Conservation (phyloP, 2,797 vertebrate genomes). For the Carcharodon carcharias region DNA sequence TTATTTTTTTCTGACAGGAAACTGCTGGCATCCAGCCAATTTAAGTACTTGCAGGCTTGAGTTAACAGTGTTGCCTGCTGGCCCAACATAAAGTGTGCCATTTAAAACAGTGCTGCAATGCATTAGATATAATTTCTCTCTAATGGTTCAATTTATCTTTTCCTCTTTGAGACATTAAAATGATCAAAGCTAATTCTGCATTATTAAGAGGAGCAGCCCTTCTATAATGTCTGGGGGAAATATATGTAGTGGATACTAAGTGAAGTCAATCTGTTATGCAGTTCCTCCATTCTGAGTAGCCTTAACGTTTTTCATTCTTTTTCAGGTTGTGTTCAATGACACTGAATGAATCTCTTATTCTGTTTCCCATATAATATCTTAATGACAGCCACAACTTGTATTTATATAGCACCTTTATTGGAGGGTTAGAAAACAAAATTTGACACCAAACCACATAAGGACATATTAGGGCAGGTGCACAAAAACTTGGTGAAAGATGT, state of each 20-base stretch:
- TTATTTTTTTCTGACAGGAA: neutral
- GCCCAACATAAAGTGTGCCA: neutral
- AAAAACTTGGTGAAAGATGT: neutral
- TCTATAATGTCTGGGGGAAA: neutral
- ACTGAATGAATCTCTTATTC: neutral
- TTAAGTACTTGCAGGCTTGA: neutral
- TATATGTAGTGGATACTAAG: neutral
- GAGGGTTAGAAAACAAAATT: neutral
- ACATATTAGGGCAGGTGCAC: neutral
- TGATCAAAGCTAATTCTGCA: neutral
- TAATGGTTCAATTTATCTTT: conserved; percentile 29
- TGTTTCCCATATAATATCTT: neutral
- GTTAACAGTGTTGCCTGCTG: neutral
- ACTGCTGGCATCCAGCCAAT: neutral
- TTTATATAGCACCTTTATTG: neutral
- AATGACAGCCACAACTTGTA: neutral
- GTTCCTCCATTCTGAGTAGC: neutral
- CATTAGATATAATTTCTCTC: neutral
- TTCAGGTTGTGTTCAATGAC: neutral
- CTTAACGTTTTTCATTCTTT: neutral
- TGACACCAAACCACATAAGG: neutral
- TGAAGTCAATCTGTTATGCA: neutral
- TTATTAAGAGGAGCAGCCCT: neutral
- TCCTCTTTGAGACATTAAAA: neutral
- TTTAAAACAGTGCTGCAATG: conserved; percentile 15